Evolutionary conservation across 2,888 invertebrate genomes (phyloP).

Genomic region (Dryococelus australis): DNA sequence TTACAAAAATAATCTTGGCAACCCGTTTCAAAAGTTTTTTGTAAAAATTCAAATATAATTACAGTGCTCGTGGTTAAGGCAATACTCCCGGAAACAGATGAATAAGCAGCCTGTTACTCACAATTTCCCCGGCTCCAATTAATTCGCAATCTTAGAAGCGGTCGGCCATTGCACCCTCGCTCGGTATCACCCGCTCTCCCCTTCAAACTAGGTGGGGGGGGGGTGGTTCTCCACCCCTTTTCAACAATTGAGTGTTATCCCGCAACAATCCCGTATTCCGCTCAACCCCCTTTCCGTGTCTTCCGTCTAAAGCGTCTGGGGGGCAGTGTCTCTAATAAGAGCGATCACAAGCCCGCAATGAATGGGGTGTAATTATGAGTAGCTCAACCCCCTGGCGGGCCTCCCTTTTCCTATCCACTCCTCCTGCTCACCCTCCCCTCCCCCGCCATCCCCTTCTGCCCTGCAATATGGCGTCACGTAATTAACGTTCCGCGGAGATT

Average conservation of each 20-base stretch:
- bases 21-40: no score
- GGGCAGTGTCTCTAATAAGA: constrained; percentile 17
- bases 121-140: not conserved
- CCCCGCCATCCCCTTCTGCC: not conserved
- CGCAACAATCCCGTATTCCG: not conserved
- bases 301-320: not conserved
- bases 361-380: constrained; percentile 30
- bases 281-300: not conserved
- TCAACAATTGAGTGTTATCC: constrained; percentile 16
- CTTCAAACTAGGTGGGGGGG: not conserved
- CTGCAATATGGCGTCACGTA: constrained; percentile 13
- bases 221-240: not conserved
- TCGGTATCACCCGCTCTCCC: not conserved
- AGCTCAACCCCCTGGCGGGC: not conserved
- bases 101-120: not conserved
- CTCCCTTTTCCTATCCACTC: not conserved
- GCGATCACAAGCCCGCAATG: constrained; percentile 27
- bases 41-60: no score
- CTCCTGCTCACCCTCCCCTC: not conserved
- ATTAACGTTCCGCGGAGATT: constrained; percentile 27
- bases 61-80: not conserved
- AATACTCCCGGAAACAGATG: not conserved
- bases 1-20: no score
- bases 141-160: constrained; percentile 10
- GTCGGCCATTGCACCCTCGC: not conserved